Percentiles rank a stretch among this genome's conserved stretches.
phyloP scores from a whole-genome alignment of 2,888 invertebrate species.

The Xestobium rufovillosum region DNA sequence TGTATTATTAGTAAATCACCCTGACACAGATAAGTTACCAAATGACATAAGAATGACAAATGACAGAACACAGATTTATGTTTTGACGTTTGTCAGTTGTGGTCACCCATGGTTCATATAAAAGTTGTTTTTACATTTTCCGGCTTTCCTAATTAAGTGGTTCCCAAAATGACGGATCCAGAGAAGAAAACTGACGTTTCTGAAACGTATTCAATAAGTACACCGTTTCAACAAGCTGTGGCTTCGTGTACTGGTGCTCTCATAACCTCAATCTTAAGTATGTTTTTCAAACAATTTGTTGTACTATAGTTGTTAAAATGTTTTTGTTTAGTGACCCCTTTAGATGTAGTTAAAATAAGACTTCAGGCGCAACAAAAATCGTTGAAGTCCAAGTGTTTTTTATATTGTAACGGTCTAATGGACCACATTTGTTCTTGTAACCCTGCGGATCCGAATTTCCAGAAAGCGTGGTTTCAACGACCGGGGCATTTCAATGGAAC shows the following conservation, averaged over 20 bases:
- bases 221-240: constrained; percentile 73
- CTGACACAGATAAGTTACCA: too few species aligned
- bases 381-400: constrained; percentile 78
- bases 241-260: constrained; percentile 84
- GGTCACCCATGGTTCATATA: too few species aligned
- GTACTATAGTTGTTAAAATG: constrained; percentile 9
- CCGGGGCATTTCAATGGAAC: constrained; percentile 58
- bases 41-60: too few species aligned
- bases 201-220: constrained; percentile 70
- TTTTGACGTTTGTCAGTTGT: too few species aligned
- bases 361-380: constrained; percentile 91
- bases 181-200: constrained; percentile 45
- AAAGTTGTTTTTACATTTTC: too few species aligned
- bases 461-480: constrained; percentile 52
- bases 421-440: constrained; percentile 91
- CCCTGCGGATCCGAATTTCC: constrained; percentile 31
- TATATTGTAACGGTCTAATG: constrained; percentile 98
- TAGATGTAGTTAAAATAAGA: constrained; percentile 98
- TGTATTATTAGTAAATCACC: too few species aligned
- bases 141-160: too few species aligned
- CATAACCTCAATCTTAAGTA: constrained; percentile 82
- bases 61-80: too few species aligned
- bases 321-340: constrained; percentile 79
- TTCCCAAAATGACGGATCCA: too few species aligned
- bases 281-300: constrained; percentile 32